These are phyloP conservation scores for Amphipoea oculea DNA, from an alignment of 2,888 invertebrate species.

Conservation along the genomic window DNA sequence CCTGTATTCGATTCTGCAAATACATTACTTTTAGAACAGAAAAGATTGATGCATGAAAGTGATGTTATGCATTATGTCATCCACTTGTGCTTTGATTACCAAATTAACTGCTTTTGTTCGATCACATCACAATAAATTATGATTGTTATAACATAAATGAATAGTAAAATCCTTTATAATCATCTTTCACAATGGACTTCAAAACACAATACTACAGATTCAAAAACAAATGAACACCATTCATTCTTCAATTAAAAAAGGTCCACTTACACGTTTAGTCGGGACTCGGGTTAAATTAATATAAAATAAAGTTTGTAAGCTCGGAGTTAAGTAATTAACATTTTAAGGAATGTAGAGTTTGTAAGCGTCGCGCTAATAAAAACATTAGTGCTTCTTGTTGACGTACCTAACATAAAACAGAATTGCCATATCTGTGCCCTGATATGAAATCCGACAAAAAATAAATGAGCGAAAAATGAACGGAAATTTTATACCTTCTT, in stretches of 20 bases:
- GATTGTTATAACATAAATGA: neutral
- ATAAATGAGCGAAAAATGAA: neutral
- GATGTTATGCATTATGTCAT: neutral
- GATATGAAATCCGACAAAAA: too few species aligned
- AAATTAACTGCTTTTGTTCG: neutral
- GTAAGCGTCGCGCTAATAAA: too few species aligned
- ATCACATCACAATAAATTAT: neutral
- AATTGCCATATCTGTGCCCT: too few species aligned
- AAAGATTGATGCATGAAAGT: neutral
- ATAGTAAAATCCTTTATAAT: neutral
- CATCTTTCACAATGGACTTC: conserved; percentile 1
- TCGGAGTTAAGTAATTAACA: too few species aligned
- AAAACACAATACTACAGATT: conserved; percentile 33
- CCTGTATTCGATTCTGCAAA: neutral
- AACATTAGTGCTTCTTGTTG: too few species aligned
- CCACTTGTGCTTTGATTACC: neutral
- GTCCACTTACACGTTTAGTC: neutral
- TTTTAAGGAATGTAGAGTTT: too few species aligned
- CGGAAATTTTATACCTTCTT: neutral
- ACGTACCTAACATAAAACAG: too few species aligned
- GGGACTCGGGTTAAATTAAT: neutral
- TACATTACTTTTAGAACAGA: neutral
- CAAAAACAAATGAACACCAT: conserved; percentile 29
- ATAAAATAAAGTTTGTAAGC: too few species aligned
- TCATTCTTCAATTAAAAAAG: conserved; percentile 27